Evolutionary conservation across 2,797 vertebrate species (phyloP).

Genomic region (Phataginus tricuspis): DNA sequence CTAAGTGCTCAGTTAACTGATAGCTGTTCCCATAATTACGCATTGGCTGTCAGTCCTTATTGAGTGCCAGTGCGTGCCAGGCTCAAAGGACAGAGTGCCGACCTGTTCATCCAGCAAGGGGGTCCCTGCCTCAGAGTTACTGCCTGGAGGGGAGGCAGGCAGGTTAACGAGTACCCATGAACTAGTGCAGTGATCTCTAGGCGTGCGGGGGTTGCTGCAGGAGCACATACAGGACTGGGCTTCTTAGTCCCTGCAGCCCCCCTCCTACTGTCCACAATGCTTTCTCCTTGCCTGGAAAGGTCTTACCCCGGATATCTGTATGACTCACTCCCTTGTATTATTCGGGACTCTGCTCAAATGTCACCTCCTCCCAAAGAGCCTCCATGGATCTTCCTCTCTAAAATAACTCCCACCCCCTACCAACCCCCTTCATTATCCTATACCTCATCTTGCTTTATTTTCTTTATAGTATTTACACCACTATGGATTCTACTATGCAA

Average conservation of each 20-base stretch:
- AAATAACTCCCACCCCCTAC: neutral
- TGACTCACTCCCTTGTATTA: neutral
- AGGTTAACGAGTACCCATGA: rapidly evolving
- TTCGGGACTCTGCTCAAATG: neutral
- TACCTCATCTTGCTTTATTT: neutral
- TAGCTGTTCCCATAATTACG: neutral
- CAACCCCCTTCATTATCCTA: neutral
- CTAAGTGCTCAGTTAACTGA: neutral
- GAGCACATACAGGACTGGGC: neutral
- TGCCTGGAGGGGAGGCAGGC: neutral
- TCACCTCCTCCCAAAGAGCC: neutral
- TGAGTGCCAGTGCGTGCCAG: rapidly evolving
- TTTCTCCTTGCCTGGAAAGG: neutral
- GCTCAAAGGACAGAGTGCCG: neutral
- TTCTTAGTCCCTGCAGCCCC: neutral
- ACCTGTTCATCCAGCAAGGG: neutral
- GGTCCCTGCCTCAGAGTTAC: neutral
- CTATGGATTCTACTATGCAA: no score
- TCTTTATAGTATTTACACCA: neutral
- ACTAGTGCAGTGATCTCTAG: neutral
- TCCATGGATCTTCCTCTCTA: neutral
- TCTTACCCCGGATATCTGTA: neutral
- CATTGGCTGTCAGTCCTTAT: neutral
- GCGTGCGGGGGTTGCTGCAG: neutral
- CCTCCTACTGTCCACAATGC: neutral